Conservation (phyloP, 2,888 invertebrate genomes). For the Isoperla grammatica region DNA sequence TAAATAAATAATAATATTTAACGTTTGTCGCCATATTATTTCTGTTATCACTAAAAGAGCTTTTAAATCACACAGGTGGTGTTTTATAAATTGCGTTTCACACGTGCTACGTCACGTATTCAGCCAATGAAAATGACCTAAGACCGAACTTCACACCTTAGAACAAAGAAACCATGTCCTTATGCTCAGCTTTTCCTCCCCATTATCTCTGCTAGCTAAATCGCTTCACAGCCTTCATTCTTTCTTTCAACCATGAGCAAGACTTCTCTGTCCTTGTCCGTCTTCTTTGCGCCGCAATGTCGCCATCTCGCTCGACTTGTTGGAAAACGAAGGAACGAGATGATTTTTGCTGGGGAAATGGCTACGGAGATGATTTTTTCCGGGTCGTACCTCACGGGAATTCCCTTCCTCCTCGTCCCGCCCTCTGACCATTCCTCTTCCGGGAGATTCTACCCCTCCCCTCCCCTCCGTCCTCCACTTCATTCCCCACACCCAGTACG, state of each 20-base stretch:
- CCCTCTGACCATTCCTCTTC: constrained; percentile 27
- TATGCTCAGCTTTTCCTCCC: constrained; percentile 2
- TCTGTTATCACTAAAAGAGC: no score
- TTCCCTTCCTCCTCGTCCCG: constrained; percentile 19
- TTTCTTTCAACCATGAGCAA: neutral
- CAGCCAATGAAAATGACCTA: no score
- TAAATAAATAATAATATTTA: no score
- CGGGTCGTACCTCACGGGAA: constrained; percentile 28
- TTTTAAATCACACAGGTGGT: no score
- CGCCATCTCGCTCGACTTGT: no score
- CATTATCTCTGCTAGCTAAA: constrained; percentile 1
- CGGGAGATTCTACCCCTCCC: neutral
- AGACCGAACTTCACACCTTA: no score
- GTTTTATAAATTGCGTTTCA: no score
- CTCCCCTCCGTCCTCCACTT: constrained; percentile 9
- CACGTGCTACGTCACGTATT: no score
- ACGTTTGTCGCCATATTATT: no score
- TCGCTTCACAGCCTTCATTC: constrained; percentile 6
- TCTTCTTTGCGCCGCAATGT: no score
- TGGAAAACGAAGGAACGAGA: constrained; percentile 33
- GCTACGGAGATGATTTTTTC: constrained; percentile 40
- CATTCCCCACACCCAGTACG: constrained; percentile 25
- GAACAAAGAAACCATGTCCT: neutral
- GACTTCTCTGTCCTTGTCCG: no score
- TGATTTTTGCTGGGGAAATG: constrained; percentile 40